Conservation (phyloP, 2,797 vertebrate species). For the Squalus acanthias region DNA sequence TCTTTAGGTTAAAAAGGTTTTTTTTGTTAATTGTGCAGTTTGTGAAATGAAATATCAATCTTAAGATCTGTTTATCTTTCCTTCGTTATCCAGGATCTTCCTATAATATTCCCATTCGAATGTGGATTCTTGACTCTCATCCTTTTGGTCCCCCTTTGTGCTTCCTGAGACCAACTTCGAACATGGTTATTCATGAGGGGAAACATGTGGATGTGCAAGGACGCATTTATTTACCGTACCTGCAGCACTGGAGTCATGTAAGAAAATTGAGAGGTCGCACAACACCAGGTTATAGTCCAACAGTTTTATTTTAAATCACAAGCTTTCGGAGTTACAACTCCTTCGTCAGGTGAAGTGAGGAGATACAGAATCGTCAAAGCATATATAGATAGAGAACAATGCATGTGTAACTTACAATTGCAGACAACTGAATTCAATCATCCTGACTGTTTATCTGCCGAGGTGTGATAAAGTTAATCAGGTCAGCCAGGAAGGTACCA, state of each 20-base stretch:
- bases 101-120: constrained; percentile 83
- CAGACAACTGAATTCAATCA: too few species aligned
- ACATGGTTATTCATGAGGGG: constrained; percentile 83
- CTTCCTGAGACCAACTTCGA: constrained; percentile 77
- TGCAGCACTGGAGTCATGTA: constrained; percentile 90
- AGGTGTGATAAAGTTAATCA: too few species aligned
- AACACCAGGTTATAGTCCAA: too few species aligned
- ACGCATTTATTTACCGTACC: constrained; percentile 77
- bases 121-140: constrained; percentile 93
- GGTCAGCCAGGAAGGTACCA: too few species aligned
- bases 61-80: neutral
- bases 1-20: neutral
- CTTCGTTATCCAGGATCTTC: constrained; percentile 60
- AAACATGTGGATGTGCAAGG: constrained; percentile 81
- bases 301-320: too few species aligned
- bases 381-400: too few species aligned
- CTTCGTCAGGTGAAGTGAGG: too few species aligned
- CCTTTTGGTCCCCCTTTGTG: constrained; percentile 93
- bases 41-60: neutral
- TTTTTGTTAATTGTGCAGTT: neutral
- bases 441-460: too few species aligned
- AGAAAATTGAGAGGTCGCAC: too few species aligned
- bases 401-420: too few species aligned
- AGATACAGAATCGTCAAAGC: too few species aligned
- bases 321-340: too few species aligned